Conservation (phyloP, 2,113 vertebrate species). For the Trematocara unimaculatum region DNA sequence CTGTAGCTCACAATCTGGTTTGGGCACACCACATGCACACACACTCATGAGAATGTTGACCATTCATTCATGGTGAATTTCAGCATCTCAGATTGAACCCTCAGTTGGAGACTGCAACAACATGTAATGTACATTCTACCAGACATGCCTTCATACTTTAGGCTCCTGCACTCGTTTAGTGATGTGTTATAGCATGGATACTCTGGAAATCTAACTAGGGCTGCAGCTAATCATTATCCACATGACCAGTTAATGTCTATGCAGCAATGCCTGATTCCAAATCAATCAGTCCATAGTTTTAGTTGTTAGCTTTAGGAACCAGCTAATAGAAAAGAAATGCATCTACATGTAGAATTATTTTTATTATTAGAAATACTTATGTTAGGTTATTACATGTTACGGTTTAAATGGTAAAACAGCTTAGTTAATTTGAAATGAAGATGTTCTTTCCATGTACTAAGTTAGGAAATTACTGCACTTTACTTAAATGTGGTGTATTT, state of each 20-base stretch:
- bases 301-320: neutral
- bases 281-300: neutral
- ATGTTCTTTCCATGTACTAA: neutral
- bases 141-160: neutral
- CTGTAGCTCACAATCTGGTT: neutral
- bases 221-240: neutral
- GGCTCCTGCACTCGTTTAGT: neutral
- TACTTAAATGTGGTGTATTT: neutral
- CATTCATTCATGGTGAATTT: conserved; percentile 1
- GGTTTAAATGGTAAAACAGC: neutral
- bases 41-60: neutral
- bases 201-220: neutral
- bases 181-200: neutral
- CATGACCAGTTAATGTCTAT: neutral
- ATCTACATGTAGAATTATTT: neutral
- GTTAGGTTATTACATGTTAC: neutral
- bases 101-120: neutral
- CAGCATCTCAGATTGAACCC: neutral
- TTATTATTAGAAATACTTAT: neutral
- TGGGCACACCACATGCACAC: neutral
- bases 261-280: neutral
- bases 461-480: neutral
- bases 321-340: neutral
- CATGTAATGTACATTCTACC: neutral
- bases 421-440: neutral